These are phyloP conservation scores for Tenthredo mesomela DNA, from an alignment of 2,888 invertebrate species.

Conservation along the genomic window DNA sequence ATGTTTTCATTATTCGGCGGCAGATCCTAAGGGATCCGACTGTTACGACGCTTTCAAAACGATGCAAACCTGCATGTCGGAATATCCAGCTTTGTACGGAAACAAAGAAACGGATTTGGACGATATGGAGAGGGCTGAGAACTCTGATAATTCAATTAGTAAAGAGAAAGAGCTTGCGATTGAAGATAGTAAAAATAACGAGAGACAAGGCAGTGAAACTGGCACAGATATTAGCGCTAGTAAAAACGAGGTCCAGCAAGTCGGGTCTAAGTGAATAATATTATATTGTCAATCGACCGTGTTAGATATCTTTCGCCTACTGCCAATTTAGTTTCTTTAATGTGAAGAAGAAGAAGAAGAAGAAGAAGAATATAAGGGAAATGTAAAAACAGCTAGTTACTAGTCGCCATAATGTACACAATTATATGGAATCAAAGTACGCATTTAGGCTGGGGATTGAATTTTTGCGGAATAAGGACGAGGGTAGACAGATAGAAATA, in stretches of 20 bases:
- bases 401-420: not conserved
- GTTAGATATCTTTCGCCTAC: not conserved
- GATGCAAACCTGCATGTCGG: conserved; percentile 95
- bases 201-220: not conserved
- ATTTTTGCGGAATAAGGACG: not conserved
- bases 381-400: not conserved
- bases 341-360: not conserved
- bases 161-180: not conserved
- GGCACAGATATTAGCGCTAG: conserved; percentile 49
- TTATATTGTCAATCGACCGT: not conserved
- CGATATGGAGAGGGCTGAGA: conserved; percentile 78
- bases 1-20: conserved; percentile 95
- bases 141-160: conserved; percentile 58
- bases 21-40: conserved; percentile 95
- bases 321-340: conserved; percentile 28
- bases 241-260: conserved; percentile 57
- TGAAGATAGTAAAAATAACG: conserved; percentile 15
- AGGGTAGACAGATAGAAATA: not conserved
- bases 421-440: not conserved
- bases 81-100: conserved; percentile 90
- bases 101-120: conserved; percentile 85
- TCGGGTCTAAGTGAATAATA: conserved; percentile 56
- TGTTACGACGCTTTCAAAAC: conserved; percentile 94
- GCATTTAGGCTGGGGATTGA: not conserved
- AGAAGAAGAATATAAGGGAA: not conserved